A percentile compares a stretch with the other conserved stretches of the same genome.
Conservation (phyloP, 2,797 vertebrate species). For the Periophthalmus magnuspinnatus region DNA sequence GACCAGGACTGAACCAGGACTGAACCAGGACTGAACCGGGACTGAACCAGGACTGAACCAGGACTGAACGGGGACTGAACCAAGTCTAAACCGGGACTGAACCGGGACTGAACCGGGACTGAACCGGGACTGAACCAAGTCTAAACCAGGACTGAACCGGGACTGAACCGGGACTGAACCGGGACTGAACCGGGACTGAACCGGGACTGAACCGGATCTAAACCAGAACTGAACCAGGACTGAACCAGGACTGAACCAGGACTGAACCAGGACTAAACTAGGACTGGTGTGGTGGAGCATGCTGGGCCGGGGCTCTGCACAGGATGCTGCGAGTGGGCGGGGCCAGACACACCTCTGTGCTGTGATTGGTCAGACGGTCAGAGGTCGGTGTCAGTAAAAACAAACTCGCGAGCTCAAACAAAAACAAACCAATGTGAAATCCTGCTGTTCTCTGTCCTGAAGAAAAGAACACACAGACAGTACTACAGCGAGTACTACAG, state of each 20-base stretch:
- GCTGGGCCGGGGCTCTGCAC: not conserved
- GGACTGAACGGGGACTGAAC: not conserved
- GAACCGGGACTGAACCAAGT: not conserved
- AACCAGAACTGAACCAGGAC: too few species aligned
- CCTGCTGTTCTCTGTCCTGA: too few species aligned
- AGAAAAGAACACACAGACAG: too few species aligned
- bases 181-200: not conserved
- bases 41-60: not conserved
- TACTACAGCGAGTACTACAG: too few species aligned
- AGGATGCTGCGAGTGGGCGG: not conserved
- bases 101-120: not conserved
- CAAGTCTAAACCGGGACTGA: not conserved
- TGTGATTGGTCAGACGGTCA: not conserved
- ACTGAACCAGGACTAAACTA: too few species aligned
- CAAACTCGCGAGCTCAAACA: not conserved
- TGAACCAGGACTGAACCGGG: not conserved
- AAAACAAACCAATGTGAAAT: not conserved
- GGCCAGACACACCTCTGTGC: not conserved
- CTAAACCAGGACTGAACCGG: not conserved
- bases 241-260: too few species aligned
- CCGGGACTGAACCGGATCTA: too few species aligned
- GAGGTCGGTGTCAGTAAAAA: not conserved
- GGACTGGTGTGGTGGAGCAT: too few species aligned
- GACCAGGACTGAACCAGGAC: not conserved
- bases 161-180: not conserved